Evolutionary conservation across 2,888 invertebrate genomes (phyloP), one percentile per base, ranked within the genome.

Genomic region (Serrognathus titanus): DNA sequence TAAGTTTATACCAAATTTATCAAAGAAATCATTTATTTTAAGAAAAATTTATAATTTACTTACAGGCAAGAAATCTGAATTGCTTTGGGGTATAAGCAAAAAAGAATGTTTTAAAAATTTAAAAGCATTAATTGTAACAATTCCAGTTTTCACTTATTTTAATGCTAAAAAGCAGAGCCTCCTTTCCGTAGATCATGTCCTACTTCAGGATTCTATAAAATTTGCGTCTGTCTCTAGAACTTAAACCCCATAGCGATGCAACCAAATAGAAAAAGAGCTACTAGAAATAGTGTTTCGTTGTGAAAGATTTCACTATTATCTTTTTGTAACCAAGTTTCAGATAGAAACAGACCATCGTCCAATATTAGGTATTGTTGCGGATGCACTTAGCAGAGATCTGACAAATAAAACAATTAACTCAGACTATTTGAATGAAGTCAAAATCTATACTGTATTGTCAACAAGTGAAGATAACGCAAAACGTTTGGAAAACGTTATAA

Each of bases 141-240:
- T 4, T 20, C 20, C 20, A 20, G 20, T 20, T 20, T 20, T 48
- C 2, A 38, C 48, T 7, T 37, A 48, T 13, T 48, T 24, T 12
- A 12, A 7, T 13, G 37, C 12, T n/a, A 7, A 35, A 20, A 48
- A 48, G 13, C n/a, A 7, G 0, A 48, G 16, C 31, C 7, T 9
- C 9, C 12, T 48, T 12, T 37, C 3, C 7, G 36, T 48, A 38
- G 48, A 48, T n/a, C 48, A 39, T n/a, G 31, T 40, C 7, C 40
- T 54, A 12, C n/a, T 10, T 12, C 54, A 54, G n/a, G 49, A 59
- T 16, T 51, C 61, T 1, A 37, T 55, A 20, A 51, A 43, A 55
- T 58, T 20, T 41, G 51, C 52, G 20, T 20, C 20, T 20, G 20
- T 20, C 3, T 20, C 20, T 20, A 2, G 20, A 20, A 20, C 20